Evolutionary conservation across 2,888 invertebrate genomes (phyloP), one percentile per base, ranked within the genome.

Genomic region (Dendrolimus houi): DNA sequence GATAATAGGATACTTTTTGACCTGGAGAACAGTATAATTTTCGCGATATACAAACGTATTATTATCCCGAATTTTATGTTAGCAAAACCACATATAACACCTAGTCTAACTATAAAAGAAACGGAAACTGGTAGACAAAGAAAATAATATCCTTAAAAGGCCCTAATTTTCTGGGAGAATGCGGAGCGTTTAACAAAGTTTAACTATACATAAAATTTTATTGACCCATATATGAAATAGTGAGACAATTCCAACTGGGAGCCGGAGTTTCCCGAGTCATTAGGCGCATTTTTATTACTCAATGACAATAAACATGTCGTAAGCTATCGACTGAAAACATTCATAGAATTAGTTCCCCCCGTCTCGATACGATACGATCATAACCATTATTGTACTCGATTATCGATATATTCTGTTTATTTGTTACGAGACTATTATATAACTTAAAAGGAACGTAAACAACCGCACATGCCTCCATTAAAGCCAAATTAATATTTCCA

Each of bases 181-280:
- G 72, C 71, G 72, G 71, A 75, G 67, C 85, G 75, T 85, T 89
- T 87, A 89, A 87, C 82, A 77, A 83, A 88, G 79, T 87, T 87
- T 83, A 88, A 88, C 87, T 86, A 83, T 71, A 81, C 85, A 89
- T 90, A 89, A 90, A 88, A 87, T 87, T 89, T 90, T 90, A 90
- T 89, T 85, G 80, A 85, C 81, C 85, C 86, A 83, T 87, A 86
- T 88, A 89, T 87, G 89, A 90, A 84, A 85, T 89, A 89, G 85
- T 86, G 80, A 85, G 83, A 85, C 87, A 87, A 85, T 87, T 71
- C 71, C 77, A 75, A 67, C 71, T 70, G 77, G 76, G 72, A 80
- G 74, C 77, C 76, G 68, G 74, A 79, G 74, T 79, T 84, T 87
- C 81, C 72, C 87, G 86, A 81, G 81, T 89, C 90, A 90, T 90